These are phyloP conservation scores for Callipepla squamata DNA, from an alignment of 2,113 vertebrate species.

Conservation along the genomic window DNA sequence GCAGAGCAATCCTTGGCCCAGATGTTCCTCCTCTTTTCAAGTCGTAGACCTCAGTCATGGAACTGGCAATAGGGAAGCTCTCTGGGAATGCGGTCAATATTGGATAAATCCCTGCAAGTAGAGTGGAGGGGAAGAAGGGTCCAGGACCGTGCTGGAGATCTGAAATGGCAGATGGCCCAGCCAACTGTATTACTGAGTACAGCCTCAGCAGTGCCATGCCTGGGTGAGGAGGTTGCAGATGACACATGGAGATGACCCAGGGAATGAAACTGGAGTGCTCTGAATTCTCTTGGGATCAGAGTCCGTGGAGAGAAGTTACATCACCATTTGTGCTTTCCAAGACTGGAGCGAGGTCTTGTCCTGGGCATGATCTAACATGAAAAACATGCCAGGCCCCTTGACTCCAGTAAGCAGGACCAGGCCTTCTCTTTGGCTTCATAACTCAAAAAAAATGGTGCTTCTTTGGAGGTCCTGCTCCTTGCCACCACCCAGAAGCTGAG, in stretches of 20 bases:
- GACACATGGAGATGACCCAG: not conserved
- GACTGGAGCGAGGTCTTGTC: not conserved
- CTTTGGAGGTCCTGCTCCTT: not conserved
- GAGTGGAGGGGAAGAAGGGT: not conserved
- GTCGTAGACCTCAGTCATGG: not conserved
- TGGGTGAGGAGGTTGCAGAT: not conserved
- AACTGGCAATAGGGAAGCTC: not conserved
- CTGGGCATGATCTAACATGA: not conserved
- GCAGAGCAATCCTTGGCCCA: conserved; percentile 37
- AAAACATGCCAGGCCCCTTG: not conserved
- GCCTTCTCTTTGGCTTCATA: not conserved
- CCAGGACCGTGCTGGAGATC: not conserved
- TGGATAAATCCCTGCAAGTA: not conserved
- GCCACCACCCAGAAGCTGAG: not conserved
- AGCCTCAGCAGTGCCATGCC: not conserved
- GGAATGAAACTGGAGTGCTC: not conserved
- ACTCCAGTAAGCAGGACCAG: not conserved
- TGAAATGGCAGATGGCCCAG: rapidly evolving
- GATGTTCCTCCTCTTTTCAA: conserved; percentile 10
- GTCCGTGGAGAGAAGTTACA: not conserved
- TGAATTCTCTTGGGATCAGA: not conserved
- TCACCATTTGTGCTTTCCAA: not conserved
- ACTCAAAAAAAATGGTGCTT: not conserved
- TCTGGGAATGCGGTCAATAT: not conserved
- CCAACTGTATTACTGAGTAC: not conserved